Evolutionary conservation across 2,888 invertebrate genomes (phyloP).

Genomic region (Clivina fossor): DNA sequence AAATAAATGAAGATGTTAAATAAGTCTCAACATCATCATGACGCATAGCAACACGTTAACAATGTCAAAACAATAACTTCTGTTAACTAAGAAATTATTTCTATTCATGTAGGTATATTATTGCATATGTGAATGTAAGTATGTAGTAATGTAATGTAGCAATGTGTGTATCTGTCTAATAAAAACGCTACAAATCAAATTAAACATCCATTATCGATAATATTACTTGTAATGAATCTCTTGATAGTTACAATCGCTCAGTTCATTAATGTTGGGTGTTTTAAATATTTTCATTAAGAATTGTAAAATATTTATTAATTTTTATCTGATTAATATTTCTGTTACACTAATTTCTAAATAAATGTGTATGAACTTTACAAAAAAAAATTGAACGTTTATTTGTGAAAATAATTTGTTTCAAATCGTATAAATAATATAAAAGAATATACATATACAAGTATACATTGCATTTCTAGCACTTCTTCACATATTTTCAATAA

Average conservation of each 20-base stretch:
- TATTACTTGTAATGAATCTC: conserved; percentile 28
- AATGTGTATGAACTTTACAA: no score
- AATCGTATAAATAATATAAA: no score
- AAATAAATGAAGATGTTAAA: conserved; percentile 29
- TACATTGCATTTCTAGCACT: no score
- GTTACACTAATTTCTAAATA: no score
- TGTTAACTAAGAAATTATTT: conserved; percentile 17
- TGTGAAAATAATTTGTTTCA: no score
- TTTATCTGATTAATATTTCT: no score
- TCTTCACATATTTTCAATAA: no score
- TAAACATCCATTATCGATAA: conserved; percentile 27
- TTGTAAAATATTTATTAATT: no score
- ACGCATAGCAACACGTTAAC: conserved; percentile 15
- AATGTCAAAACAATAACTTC: conserved; percentile 22
- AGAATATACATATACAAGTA: no score
- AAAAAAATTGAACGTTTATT: no score
- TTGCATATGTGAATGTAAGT: no score
- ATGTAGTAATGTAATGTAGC: no score
- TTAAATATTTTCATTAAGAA: conserved; percentile 1
- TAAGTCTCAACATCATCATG: conserved; percentile 20
- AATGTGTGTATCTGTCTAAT: conserved; percentile 25
- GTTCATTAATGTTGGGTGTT: background rate
- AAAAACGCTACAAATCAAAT: conserved; percentile 26
- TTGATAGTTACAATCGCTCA: conserved; percentile 14
- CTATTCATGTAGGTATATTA: background rate